phyloP scores from a whole-genome alignment of 2,888 invertebrate genomes.

The Autographa pulchrina region DNA sequence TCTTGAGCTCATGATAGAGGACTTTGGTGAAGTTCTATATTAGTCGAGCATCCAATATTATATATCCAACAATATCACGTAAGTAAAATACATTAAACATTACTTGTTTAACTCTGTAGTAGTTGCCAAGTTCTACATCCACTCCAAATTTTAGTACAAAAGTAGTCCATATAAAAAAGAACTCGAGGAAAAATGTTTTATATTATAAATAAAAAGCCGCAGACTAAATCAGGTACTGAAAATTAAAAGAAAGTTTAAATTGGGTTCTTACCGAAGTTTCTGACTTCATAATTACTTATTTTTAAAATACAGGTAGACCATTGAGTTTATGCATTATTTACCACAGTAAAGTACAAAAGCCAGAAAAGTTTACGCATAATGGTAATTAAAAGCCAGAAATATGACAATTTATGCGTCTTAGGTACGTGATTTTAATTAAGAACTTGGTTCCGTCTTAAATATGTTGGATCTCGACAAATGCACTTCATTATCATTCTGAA shows the following conservation, averaged over 20 bases:
- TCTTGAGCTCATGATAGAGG: no score
- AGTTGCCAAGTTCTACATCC: no score
- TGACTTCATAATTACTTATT: constrained; percentile 4
- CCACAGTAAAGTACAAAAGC: neutral
- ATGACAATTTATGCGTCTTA: neutral
- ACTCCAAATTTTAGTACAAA: neutral
- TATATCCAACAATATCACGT: no score
- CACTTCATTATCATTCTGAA: constrained; percentile 38
- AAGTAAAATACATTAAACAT: no score
- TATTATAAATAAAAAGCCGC: neutral
- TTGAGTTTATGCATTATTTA: constrained; percentile 3
- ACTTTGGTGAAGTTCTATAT: no score
- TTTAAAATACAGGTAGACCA: constrained; percentile 2
- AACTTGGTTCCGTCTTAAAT: neutral
- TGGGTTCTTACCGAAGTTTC: constrained; percentile 4
- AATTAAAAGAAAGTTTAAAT: constrained; percentile 2
- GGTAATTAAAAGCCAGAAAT: neutral
- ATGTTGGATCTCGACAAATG: constrained; percentile 7
- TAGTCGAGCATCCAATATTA: no score
- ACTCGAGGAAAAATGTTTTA: neutral
- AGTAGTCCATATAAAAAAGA: neutral
- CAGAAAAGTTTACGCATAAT: neutral
- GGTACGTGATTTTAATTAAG: neutral
- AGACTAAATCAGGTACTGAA: neutral
- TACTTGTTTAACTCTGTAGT: no score